Percentiles rank a stretch among this genome's conserved stretches.
Evolutionary conservation across 2,888 invertebrate genomes (phyloP).

Genomic region (Zaprionus bogoriensis): DNA sequence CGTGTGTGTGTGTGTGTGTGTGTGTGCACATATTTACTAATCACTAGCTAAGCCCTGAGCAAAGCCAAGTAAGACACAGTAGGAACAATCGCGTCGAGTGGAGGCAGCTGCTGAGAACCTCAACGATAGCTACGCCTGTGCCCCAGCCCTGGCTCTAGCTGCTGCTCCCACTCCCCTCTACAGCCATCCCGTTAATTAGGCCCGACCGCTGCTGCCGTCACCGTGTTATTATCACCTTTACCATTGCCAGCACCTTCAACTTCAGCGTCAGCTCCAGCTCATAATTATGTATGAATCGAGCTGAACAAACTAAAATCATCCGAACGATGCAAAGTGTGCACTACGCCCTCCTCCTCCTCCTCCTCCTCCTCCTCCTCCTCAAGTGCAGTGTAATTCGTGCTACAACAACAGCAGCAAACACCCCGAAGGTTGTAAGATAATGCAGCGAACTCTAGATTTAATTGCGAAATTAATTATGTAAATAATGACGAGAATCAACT

Average conservation of each 20-base stretch:
- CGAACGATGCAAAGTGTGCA: conserved; percentile 25
- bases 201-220: background rate
- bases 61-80: conserved; percentile 37
- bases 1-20: conserved; percentile 10
- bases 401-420: background rate
- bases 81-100: conserved; percentile 40
- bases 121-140: background rate
- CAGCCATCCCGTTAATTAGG: background rate
- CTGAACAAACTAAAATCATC: background rate
- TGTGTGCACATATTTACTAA: conserved; percentile 35
- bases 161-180: background rate
- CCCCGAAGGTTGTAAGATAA: conserved; percentile 20
- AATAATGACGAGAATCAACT: background rate
- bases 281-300: conserved; percentile 3
- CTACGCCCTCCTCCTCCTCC: background rate
- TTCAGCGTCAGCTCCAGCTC: conserved; percentile 3
- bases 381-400: background rate
- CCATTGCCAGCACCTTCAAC: background rate
- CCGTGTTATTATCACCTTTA: conserved; percentile 3
- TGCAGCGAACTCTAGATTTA: conserved; percentile 12
- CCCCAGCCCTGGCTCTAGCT: background rate
- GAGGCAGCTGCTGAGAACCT: conserved; percentile 25
- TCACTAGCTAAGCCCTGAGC: conserved; percentile 40
- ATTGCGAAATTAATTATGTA: conserved; percentile 29
- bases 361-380: background rate